A percentile compares a stretch with the other conserved stretches of the same genome.
These are phyloP conservation scores for Lordiphosa fenestrarum DNA, from an alignment of 2,888 invertebrate genomes.

Conservation along the genomic window DNA sequence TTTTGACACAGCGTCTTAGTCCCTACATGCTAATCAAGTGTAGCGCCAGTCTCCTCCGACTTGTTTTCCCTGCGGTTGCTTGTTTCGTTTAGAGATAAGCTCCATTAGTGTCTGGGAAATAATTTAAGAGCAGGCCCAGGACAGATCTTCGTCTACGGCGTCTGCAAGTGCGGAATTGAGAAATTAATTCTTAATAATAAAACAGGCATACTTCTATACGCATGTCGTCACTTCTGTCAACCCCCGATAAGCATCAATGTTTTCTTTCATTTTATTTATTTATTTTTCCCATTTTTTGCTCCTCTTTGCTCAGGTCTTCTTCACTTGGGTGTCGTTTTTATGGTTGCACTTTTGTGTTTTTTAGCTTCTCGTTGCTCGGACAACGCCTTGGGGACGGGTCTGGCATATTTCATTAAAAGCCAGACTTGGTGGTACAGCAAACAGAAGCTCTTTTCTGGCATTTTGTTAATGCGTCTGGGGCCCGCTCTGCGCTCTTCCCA, in stretches of 20 bases:
- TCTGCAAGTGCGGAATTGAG: slow-evolving; percentile 50
- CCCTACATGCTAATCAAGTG: slow-evolving; percentile 62
- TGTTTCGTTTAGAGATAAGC: slow-evolving; percentile 79
- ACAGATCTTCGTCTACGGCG: slow-evolving; percentile 34
- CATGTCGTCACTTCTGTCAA: slow-evolving; percentile 66
- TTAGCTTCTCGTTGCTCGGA: slow-evolving; percentile 36
- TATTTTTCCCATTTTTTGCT: not conserved
- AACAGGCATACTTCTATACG: slow-evolving; percentile 31
- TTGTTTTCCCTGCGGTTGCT: slow-evolving; percentile 71
- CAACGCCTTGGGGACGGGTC: slow-evolving; percentile 26
- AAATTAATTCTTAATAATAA: slow-evolving; percentile 60
- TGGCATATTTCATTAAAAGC: slow-evolving; percentile 75
- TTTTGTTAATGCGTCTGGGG: slow-evolving; percentile 73
- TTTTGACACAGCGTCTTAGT: slow-evolving; percentile 60
- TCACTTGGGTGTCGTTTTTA: slow-evolving; percentile 72
- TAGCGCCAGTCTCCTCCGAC: slow-evolving; percentile 56
- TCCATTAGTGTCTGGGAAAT: slow-evolving; percentile 79
- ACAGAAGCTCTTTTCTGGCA: slow-evolving; percentile 78
- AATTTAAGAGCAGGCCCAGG: slow-evolving; percentile 73
- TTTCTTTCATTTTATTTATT: slow-evolving; percentile 37
- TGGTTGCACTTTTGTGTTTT: slow-evolving; percentile 72
- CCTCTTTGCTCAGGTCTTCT: slow-evolving; percentile 27
- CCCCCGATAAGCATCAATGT: slow-evolving; percentile 78
- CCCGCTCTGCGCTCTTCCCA: slow-evolving; percentile 12
- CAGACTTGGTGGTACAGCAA: slow-evolving; percentile 41